Evolutionary conservation across 2,113 vertebrate genomes (phyloP).

Genomic region (Thunnus maccoyii): DNA sequence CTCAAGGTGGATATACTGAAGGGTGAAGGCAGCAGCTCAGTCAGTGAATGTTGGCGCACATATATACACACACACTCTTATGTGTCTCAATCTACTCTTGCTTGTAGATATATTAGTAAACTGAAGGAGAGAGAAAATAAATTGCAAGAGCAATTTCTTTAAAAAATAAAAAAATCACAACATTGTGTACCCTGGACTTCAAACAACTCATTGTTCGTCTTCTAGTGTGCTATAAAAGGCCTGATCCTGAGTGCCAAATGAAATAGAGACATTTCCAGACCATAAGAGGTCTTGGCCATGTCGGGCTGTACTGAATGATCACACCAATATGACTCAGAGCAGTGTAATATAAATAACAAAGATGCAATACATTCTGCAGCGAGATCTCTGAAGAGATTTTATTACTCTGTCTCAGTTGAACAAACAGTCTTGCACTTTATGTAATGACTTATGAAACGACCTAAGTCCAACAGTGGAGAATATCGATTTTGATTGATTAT

Average conservation of each 20-base stretch:
- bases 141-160: neutral
- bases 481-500: neutral
- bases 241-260: slow-evolving; percentile 26
- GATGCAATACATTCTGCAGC: slow-evolving; percentile 43
- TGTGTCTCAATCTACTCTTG: neutral
- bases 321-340: slow-evolving; percentile 29
- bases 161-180: neutral
- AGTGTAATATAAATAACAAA: slow-evolving; percentile 46
- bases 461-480: neutral
- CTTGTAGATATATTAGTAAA: neutral
- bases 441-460: neutral
- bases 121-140: neutral
- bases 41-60: slow-evolving; percentile 19
- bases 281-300: slow-evolving; percentile 54
- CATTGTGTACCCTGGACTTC: slow-evolving; percentile 4
- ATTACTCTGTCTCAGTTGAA: slow-evolving; percentile 15
- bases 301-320: slow-evolving; percentile 1
- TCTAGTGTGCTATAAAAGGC: slow-evolving; percentile 34
- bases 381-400: slow-evolving; percentile 25
- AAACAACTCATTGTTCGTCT: slow-evolving; percentile 8
- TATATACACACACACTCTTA: neutral
- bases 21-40: slow-evolving; percentile 28
- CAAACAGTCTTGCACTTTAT: slow-evolving; percentile 33
- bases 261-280: slow-evolving; percentile 66
- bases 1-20: slow-evolving; percentile 46